A percentile compares a stretch with the other conserved stretches of the same genome.
These are phyloP conservation scores for Tigriopus californicus DNA, from an alignment of 2,888 invertebrate genomes.

Conservation along the genomic window DNA sequence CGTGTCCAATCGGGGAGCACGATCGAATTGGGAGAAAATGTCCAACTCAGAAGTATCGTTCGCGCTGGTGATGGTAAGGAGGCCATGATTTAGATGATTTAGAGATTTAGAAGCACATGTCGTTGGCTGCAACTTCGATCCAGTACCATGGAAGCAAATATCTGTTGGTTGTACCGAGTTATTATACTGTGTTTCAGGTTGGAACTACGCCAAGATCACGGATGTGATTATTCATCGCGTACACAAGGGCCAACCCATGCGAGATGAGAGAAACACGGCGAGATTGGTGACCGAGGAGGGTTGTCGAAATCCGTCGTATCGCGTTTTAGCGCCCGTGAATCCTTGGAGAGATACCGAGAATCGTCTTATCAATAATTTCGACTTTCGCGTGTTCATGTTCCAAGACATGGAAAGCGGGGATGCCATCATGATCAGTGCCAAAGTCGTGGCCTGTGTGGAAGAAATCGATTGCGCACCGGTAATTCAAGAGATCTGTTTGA, in stretches of 20 bases:
- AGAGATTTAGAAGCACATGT: neutral
- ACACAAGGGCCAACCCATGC: conserved; percentile 17
- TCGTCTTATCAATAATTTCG: conserved; percentile 22
- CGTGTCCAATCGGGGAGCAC: conserved; percentile 22
- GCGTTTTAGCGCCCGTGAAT: conserved; percentile 23
- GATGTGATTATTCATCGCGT: conserved; percentile 22
- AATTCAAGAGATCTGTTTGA: too few species aligned
- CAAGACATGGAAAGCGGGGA: conserved; percentile 24
- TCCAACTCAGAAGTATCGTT: conserved; percentile 22
- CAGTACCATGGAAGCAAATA: too few species aligned
- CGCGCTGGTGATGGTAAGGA: conserved; percentile 22
- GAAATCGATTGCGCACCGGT: conserved; percentile 24
- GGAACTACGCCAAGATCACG: conserved; percentile 23
- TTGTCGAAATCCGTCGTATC: conserved; percentile 23
- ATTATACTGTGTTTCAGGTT: conserved; percentile 21
- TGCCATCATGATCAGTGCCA: conserved; percentile 22
- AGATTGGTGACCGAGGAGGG: conserved; percentile 23
- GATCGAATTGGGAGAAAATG: conserved; percentile 23
- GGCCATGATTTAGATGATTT: neutral
- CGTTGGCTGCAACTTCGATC: neutral
- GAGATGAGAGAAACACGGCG: conserved; percentile 18
- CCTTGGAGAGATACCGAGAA: conserved; percentile 22
- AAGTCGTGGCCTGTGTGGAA: conserved; percentile 24
- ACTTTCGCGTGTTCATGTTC: conserved; percentile 25
- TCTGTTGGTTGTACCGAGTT: neutral